Base-by-base conservation (phyloP, 2,888 invertebrate genomes). In the Lathronympha strigana region DNA sequence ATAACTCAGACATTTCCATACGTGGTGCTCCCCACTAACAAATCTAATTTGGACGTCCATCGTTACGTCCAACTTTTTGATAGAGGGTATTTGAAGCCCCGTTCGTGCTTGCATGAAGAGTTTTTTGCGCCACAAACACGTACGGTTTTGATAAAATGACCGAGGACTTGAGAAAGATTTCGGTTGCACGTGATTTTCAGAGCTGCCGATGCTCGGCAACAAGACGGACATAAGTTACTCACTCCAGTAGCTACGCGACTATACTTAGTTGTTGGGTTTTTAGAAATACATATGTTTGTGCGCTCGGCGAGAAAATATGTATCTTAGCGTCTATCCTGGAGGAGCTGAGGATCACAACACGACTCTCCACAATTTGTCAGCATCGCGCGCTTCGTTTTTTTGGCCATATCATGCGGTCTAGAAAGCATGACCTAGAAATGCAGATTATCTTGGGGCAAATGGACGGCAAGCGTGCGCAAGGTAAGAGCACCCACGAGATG, bases 1-100 rank as follows among this genome's bases (percentile, higher is more conserved):
- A 66, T 66, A 63, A 66, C 60, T 66, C 66, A 66, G 66, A 66
- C 66, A 66, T 66, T 66, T 61, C 66, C 66, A 66, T 66, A 61
- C 66, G 66, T 66, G 61, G 47, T 47, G 53, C 38, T 47, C 54
- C 51, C 54, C 61, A 61, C 66, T 66, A 66, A 66, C 66, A 66
- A 66, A 66, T 66, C 66, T 66, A 66, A 66, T 66, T 66, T 66
- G 66, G 38, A 31, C 61, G 66, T 66, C 66, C 64, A 66, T 66
- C 66, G 66, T 66, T 66, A 66, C 61, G 60, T 61, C 54, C 66
- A 61, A 61, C 66, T 61, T 66, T 66, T 66, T 66, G 66, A 61
- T 61, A 60, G 66, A 66, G 66, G 61, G 45, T 60, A 61, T 66
- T 66, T 66, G 54, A 66, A 66, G 66, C 60, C 53, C 61, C 66